Conservation (phyloP, 2,797 vertebrate species). For the Hippocampus kuda region DNA sequence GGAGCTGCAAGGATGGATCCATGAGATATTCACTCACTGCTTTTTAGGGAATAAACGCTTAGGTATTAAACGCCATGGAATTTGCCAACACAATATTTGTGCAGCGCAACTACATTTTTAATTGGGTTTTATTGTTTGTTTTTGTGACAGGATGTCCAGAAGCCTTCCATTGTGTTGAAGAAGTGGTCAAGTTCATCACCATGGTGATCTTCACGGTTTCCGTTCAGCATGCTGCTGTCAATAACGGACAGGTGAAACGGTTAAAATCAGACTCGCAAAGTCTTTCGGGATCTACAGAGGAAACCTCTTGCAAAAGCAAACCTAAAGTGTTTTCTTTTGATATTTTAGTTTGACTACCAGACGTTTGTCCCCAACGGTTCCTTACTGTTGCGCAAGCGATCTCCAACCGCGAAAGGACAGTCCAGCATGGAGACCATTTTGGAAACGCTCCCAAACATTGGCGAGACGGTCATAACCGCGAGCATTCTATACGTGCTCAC, state of each 20-base stretch:
- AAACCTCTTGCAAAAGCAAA: neutral
- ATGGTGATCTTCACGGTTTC: slow-evolving; percentile 59
- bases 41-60: slow-evolving; percentile 28
- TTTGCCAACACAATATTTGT: neutral
- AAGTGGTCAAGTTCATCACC: slow-evolving; percentile 55
- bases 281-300: neutral
- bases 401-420: slow-evolving; percentile 62
- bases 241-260: slow-evolving; percentile 47
- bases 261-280: neutral
- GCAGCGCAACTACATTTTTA: neutral
- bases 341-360: slow-evolving; percentile 62
- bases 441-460: slow-evolving; percentile 61
- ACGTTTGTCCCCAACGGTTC: slow-evolving; percentile 65
- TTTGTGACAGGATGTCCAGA: slow-evolving; percentile 34
- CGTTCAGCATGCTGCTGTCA: slow-evolving; percentile 52
- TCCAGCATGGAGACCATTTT: slow-evolving; percentile 57
- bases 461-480: slow-evolving; percentile 37
- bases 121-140: no score
- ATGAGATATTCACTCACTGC: slow-evolving; percentile 46
- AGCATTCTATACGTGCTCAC: slow-evolving; percentile 50
- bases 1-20: slow-evolving; percentile 53
- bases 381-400: slow-evolving; percentile 54
- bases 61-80: slow-evolving; percentile 14
- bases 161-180: slow-evolving; percentile 33
- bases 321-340: neutral